Conservation (phyloP, 1,140 invertebrate species). For the Coboldia fuscipes region DNA sequence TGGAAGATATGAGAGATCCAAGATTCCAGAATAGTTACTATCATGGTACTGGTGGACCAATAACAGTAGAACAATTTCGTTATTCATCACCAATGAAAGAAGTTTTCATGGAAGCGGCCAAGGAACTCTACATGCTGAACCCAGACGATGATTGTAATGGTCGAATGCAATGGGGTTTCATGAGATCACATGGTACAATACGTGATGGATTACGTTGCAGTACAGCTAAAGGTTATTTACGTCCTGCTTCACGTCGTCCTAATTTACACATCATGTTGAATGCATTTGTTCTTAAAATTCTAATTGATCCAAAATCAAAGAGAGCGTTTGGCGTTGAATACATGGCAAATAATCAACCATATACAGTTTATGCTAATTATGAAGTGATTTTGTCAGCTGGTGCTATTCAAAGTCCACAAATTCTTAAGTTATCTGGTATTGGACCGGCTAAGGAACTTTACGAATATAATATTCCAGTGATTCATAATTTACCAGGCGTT, state of each 20-base stretch:
- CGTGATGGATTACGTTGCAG: constrained; percentile 65
- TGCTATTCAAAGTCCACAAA: constrained; percentile 45
- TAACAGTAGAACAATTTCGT: constrained; percentile 40
- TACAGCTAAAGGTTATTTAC: constrained; percentile 57
- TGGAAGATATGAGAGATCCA: constrained; percentile 34
- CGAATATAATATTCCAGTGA: constrained; percentile 27
- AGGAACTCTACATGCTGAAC: constrained; percentile 40
- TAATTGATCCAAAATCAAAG: constrained; percentile 30
- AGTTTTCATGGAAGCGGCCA: constrained; percentile 41
- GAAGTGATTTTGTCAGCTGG: constrained; percentile 57
- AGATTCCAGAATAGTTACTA: constrained; percentile 29
- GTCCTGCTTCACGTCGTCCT: constrained; percentile 36
- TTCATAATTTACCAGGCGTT: constrained; percentile 40
- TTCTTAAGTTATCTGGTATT: constrained; percentile 60
- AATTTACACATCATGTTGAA: constrained; percentile 53
- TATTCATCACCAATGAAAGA: constrained; percentile 34
- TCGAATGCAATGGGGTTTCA: constrained; percentile 46
- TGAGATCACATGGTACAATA: constrained; percentile 48
- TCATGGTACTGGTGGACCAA: constrained; percentile 42
- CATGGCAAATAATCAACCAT: constrained; percentile 22
- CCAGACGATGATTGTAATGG: constrained; percentile 51
- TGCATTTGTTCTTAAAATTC: constrained; percentile 37
- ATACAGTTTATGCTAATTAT: constrained; percentile 27
- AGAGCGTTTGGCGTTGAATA: constrained; percentile 39
- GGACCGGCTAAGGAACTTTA: constrained; percentile 35